Conservation (phyloP, 2,113 vertebrate genomes). For the Martes martes region DNA sequence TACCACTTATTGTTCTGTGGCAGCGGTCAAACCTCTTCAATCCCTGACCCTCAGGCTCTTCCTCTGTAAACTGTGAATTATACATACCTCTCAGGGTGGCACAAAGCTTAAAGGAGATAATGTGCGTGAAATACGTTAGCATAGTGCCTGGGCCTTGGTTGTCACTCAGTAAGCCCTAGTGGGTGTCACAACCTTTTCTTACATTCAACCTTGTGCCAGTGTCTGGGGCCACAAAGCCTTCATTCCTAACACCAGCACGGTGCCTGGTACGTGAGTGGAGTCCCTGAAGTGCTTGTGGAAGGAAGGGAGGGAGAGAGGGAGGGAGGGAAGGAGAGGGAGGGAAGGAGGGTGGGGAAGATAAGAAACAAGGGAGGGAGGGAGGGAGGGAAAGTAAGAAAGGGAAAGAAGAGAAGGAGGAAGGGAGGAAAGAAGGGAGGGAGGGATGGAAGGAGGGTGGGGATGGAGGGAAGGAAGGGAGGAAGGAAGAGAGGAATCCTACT, state of each 20-base stretch:
- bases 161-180: not conserved
- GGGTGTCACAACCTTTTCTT: not conserved
- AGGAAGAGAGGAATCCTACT: not conserved
- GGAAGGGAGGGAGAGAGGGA: not conserved
- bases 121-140: rapidly evolving
- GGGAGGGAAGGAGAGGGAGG: not conserved
- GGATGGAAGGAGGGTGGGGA: too few species aligned
- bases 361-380: not conserved
- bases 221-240: not conserved
- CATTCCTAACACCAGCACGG: not conserved
- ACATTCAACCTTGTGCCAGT: too few species aligned
- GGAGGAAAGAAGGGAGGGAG: not conserved
- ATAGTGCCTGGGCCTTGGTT: rapidly evolving
- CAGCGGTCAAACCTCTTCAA: not conserved
- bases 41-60: not conserved
- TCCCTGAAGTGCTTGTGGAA: not conserved
- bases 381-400: too few species aligned
- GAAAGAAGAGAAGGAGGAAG: too few species aligned
- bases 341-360: not conserved
- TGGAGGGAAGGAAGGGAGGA: too few species aligned
- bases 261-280: not conserved
- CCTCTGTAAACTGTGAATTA: not conserved
- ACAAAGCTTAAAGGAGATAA: not conserved
- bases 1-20: rapidly evolving
- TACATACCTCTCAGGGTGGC: not conserved